Percentiles rank a stretch among this genome's conserved stretches.
Conservation (phyloP, 2,888 invertebrate genomes). For the Conops quadrifasciatus region DNA sequence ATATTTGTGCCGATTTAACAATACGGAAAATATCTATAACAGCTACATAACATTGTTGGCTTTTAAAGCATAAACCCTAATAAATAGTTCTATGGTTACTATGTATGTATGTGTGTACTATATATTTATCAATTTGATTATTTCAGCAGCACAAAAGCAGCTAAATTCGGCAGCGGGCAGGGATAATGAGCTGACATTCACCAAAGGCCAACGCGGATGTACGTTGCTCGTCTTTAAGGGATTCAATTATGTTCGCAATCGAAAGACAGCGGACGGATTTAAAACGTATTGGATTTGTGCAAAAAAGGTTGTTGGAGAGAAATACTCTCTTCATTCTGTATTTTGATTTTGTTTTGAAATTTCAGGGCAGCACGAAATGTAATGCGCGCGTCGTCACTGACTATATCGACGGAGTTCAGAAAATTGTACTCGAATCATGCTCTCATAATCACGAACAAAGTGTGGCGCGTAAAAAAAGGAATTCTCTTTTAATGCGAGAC, state of each 20-base stretch:
- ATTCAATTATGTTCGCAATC: constrained; percentile 62
- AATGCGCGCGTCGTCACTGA: constrained; percentile 64
- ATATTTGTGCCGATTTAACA: no score
- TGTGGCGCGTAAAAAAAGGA: constrained; percentile 57
- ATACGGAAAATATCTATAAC: no score
- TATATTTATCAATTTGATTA: background rate
- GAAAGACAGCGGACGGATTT: constrained; percentile 59
- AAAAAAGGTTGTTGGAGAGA: constrained; percentile 56
- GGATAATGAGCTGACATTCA: constrained; percentile 43
- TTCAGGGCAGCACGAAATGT: constrained; percentile 64
- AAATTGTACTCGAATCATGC: constrained; percentile 61
- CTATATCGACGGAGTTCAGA: constrained; percentile 61
- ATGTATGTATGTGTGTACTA: background rate
- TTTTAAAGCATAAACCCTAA: no score
- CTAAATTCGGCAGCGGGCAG: background rate
- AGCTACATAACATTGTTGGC: no score
- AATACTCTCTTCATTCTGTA: background rate
- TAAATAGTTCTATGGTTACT: no score
- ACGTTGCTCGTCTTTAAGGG: constrained; percentile 59
- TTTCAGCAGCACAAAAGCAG: constrained; percentile 8
- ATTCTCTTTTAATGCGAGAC: background rate
- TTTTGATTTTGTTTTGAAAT: background rate
- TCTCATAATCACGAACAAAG: constrained; percentile 59
- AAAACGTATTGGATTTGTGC: constrained; percentile 66
- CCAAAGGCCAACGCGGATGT: constrained; percentile 62